A percentile compares a stretch with the other conserved stretches of the same genome.
These are phyloP conservation scores for Butorides virescens DNA, from an alignment of 2,113 vertebrate genomes.

Conservation along the genomic window DNA sequence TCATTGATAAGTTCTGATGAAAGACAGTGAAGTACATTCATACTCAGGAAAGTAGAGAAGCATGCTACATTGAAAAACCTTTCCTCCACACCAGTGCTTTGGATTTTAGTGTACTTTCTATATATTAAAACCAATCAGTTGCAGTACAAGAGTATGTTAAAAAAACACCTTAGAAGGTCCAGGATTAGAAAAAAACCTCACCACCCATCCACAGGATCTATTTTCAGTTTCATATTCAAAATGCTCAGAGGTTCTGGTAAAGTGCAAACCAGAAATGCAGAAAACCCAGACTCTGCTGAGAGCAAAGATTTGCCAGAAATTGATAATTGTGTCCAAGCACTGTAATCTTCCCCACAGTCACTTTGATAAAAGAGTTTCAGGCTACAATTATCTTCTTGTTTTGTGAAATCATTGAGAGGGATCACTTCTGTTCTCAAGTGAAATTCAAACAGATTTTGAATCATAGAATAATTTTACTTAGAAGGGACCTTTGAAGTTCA, in stretches of 20 bases:
- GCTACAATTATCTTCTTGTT: not conserved
- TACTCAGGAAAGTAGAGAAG: not conserved
- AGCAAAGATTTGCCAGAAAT: not conserved
- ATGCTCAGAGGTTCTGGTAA: not conserved
- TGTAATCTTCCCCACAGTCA: not conserved
- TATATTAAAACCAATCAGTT: not conserved
- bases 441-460: not conserved
- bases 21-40: not conserved
- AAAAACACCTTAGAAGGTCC: not conserved
- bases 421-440: not conserved
- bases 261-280: not conserved
- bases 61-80: not conserved
- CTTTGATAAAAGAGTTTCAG: not conserved
- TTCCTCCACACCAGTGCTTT: not conserved
- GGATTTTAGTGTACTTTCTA: not conserved
- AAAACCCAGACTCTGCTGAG: not conserved
- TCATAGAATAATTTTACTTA: not conserved
- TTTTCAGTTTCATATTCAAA: not conserved
- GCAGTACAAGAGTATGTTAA: not conserved
- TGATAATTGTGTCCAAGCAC: not conserved
- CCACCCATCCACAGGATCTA: not conserved
- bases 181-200: not conserved
- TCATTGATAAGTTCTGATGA: not conserved
- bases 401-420: not conserved
- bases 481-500: not conserved